Conservation (phyloP, 1,140 invertebrate genomes). For the Drosophila sechellia region DNA sequence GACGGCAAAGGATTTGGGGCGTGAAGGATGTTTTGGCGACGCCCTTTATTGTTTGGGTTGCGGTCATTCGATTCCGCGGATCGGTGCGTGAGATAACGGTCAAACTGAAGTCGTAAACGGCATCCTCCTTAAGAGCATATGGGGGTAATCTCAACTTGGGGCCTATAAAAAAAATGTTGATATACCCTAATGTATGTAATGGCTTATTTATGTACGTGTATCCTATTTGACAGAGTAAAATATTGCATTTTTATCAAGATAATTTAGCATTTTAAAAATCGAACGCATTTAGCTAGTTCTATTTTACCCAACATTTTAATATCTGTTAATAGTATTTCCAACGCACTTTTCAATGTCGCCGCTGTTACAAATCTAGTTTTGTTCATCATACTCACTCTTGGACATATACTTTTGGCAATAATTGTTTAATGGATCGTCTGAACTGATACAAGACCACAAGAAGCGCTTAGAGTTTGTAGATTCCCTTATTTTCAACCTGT, state of each 20-base stretch:
- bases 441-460: constrained; percentile 10
- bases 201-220: too few relatives aligned
- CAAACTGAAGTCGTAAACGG: constrained; percentile 5
- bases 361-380: too few relatives aligned
- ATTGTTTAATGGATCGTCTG: neutral
- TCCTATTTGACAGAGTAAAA: too few relatives aligned
- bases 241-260: too few relatives aligned
- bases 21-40: neutral
- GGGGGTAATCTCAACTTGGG: constrained; percentile 4
- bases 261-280: too few relatives aligned
- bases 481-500: neutral
- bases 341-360: too few relatives aligned
- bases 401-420: constrained; percentile 19
- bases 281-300: too few relatives aligned
- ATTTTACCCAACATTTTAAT: too few relatives aligned
- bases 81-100: neutral
- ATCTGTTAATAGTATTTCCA: too few relatives aligned
- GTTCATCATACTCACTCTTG: constrained; percentile 14
- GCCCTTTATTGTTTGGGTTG: constrained; percentile 3
- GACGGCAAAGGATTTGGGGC: constrained; percentile 14
- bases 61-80: neutral
- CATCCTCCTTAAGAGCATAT: neutral
- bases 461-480: neutral
- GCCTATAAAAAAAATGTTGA: neutral
- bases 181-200: too few relatives aligned